phyloP scores from a whole-genome alignment of 1,140 invertebrate species.

The Panagrolaimus sp. region DNA sequence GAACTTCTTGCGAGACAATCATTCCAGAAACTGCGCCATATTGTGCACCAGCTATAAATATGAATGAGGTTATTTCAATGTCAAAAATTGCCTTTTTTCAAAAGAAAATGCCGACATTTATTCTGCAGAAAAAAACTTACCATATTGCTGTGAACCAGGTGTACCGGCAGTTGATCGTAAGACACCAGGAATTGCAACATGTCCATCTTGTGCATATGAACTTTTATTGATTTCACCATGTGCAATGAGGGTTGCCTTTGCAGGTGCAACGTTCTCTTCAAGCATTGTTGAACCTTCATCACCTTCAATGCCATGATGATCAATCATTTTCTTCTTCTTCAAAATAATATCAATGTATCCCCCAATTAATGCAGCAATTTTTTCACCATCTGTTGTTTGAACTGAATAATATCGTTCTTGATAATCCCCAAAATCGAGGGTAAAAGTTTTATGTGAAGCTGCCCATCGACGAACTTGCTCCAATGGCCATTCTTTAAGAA shows the following conservation, averaged over 20 bases:
- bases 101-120: no score
- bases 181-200: conserved; percentile 84
- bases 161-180: conserved; percentile 77
- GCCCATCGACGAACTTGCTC: conserved; percentile 93
- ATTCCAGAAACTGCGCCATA: conserved; percentile 82
- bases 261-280: conserved; percentile 76
- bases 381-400: conserved; percentile 95
- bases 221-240: conserved; percentile 62
- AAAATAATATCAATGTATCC: conserved; percentile 99
- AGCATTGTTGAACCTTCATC: conserved; percentile 98
- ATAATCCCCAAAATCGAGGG: conserved; percentile 97
- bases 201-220: conserved; percentile 67
- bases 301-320: conserved; percentile 94
- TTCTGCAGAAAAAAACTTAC: background rate
- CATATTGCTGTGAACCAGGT: conserved; percentile 36
- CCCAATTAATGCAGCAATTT: conserved; percentile 92
- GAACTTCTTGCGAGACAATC: conserved; percentile 77
- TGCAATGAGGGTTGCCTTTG: conserved; percentile 67
- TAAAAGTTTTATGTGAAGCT: conserved; percentile 97
- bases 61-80: conserved; percentile 67
- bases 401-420: conserved; percentile 97
- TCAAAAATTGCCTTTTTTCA: no score
- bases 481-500: conserved; percentile 75
- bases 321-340: conserved; percentile 90
- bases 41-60: conserved; percentile 78